Conservation (phyloP, 2,797 vertebrate genomes). For the Neopelma chrysocephalum region DNA sequence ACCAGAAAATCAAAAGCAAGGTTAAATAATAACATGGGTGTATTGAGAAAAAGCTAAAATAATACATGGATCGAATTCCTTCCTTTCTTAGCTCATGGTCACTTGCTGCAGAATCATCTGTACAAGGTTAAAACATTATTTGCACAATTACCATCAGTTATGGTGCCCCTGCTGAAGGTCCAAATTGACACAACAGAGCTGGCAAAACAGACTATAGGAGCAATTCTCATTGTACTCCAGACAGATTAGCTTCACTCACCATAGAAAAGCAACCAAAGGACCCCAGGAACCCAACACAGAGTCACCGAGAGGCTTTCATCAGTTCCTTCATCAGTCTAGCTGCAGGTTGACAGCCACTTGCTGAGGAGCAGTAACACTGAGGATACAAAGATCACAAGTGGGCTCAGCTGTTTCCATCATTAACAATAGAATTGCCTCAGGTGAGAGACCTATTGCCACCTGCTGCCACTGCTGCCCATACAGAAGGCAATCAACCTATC, state of each 20-base stretch:
- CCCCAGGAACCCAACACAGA: accelerated
- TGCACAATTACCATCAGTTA: background rate
- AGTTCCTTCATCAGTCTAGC: background rate
- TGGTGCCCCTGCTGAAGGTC: background rate
- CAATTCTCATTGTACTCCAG: background rate
- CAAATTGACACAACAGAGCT: background rate
- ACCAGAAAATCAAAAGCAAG: background rate
- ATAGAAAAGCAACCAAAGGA: accelerated
- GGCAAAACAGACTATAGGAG: background rate
- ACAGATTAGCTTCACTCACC: background rate
- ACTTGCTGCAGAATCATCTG: background rate
- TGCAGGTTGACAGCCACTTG: background rate
- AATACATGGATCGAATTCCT: background rate
- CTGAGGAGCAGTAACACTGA: background rate
- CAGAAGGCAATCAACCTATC: background rate
- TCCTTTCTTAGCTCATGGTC: background rate
- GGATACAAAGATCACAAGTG: background rate
- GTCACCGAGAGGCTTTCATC: accelerated
- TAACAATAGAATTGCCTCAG: background rate
- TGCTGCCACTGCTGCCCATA: background rate
- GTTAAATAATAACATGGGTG: accelerated
- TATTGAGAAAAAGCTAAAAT: background rate
- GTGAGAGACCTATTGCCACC: background rate
- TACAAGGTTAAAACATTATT: background rate
- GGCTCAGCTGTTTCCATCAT: background rate